Percentiles rank a stretch among this genome's conserved stretches.
Conservation (phyloP, 30 jellyfish, hydroid and myxozoan species). For the Clytia hemisphaerica region DNA sequence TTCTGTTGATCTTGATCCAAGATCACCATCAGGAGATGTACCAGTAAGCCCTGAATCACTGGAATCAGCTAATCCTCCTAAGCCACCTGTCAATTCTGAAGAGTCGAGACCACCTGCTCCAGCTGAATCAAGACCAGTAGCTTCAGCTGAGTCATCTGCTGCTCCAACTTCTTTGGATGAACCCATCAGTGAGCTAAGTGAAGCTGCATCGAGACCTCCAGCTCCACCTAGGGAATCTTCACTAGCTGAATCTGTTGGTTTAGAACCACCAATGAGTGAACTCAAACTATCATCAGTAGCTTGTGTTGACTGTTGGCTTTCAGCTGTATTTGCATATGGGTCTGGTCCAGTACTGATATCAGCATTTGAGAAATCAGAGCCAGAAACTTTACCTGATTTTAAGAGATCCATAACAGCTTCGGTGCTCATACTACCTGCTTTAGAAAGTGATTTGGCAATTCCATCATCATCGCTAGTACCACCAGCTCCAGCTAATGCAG, state of each 20-base stretch:
- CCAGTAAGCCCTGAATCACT: too few species aligned
- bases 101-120: slow-evolving; percentile 25
- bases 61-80: too few species aligned
- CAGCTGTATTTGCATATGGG: slow-evolving; percentile 26
- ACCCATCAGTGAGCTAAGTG: too few species aligned
- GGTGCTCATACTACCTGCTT: slow-evolving; percentile 18
- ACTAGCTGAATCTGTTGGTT: too few species aligned
- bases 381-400: slow-evolving; percentile 13
- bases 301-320: background rate
- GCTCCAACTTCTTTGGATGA: too few species aligned
- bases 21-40: too few species aligned
- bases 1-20: too few species aligned
- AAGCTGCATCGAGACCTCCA: background rate
- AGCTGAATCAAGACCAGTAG: background rate
- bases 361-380: slow-evolving; percentile 19
- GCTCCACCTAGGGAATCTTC: too few species aligned
- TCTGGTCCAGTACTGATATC: slow-evolving; percentile 42
- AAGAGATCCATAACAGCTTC: slow-evolving; percentile 28
- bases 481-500: slow-evolving; percentile 27
- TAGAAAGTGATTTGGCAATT: slow-evolving; percentile 6
- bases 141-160: too few species aligned
- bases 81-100: too few species aligned
- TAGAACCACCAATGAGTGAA: background rate
- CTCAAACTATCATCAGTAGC: slow-evolving; percentile 23
- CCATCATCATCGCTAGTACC: slow-evolving; percentile 31